These are phyloP conservation scores for Amblyraja radiata DNA, from an alignment of 2,797 vertebrate genomes.

Conservation along the genomic window DNA sequence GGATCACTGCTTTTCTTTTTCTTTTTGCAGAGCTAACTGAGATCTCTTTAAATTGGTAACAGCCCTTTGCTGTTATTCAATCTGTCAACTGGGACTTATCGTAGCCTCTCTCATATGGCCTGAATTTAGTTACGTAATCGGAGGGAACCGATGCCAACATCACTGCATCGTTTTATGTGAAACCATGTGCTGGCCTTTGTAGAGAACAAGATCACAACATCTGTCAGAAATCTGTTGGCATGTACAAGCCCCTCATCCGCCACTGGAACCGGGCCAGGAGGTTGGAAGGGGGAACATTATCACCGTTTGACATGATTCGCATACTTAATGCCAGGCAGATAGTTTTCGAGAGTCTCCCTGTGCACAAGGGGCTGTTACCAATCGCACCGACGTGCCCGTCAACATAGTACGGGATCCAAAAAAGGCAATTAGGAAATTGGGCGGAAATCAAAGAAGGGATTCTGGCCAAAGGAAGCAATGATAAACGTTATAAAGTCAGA, in stretches of 20 bases:
- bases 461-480: neutral
- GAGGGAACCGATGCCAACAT: neutral
- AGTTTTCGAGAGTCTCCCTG: too few species aligned
- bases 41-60: neutral
- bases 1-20: neutral
- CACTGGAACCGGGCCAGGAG: neutral
- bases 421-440: neutral
- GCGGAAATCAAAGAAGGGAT: neutral
- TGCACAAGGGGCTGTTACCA: neutral
- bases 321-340: neutral
- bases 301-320: neutral
- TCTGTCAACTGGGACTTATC: neutral
- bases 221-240: constrained; percentile 18
- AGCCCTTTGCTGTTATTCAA: neutral
- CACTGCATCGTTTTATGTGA: neutral
- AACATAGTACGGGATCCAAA: neutral
- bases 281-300: neutral
- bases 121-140: constrained; percentile 7
- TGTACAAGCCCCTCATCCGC: neutral
- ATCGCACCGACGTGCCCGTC: neutral
- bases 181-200: neutral
- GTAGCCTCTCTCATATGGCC: constrained; percentile 16
- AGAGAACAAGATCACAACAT: neutral
- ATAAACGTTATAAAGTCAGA: too few species aligned
- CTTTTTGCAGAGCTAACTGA: neutral